Percentiles rank a stretch among this genome's conserved stretches.
Conservation (phyloP, 2,888 invertebrate species). For the Drosophila limbata region DNA sequence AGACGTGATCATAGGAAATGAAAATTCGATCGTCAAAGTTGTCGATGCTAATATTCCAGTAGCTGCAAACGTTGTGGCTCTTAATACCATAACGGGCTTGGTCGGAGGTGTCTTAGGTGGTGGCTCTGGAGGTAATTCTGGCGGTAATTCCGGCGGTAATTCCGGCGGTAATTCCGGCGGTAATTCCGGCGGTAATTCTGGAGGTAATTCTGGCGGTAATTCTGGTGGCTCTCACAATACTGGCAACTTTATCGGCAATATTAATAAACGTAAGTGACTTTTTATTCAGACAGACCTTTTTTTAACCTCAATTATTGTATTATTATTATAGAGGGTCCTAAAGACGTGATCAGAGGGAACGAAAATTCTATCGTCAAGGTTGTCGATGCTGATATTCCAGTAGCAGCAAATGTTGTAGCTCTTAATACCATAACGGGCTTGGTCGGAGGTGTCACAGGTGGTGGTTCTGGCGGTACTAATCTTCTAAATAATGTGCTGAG, state of each 20-base stretch:
- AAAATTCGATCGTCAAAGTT: slow-evolving; percentile 14
- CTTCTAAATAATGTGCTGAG: slow-evolving; percentile 24
- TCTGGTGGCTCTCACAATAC: not conserved
- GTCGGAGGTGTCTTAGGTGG: not conserved
- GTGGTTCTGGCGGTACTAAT: not conserved
- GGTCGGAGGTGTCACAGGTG: not conserved
- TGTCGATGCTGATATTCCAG: slow-evolving; percentile 11
- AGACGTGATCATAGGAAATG: slow-evolving; percentile 14
- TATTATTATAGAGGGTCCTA: slow-evolving; percentile 7
- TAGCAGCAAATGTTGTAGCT: not conserved
- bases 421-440: slow-evolving; percentile 2
- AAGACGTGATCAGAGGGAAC: slow-evolving; percentile 14
- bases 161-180: not conserved
- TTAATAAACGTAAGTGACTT: not conserved
- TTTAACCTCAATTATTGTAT: not conserved
- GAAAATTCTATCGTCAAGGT: slow-evolving; percentile 14
- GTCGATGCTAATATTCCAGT: slow-evolving; percentile 11
- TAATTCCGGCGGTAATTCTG: not conserved
- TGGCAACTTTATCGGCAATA: slow-evolving; percentile 3
- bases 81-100: slow-evolving; percentile 1
- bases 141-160: not conserved
- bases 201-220: not conserved
- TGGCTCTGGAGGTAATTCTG: not conserved
- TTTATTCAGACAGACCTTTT: not conserved
- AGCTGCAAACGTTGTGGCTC: not conserved